Evolutionary conservation across 2,888 invertebrate species (phyloP).

Genomic region (Pharmacophagus antenor): DNA sequence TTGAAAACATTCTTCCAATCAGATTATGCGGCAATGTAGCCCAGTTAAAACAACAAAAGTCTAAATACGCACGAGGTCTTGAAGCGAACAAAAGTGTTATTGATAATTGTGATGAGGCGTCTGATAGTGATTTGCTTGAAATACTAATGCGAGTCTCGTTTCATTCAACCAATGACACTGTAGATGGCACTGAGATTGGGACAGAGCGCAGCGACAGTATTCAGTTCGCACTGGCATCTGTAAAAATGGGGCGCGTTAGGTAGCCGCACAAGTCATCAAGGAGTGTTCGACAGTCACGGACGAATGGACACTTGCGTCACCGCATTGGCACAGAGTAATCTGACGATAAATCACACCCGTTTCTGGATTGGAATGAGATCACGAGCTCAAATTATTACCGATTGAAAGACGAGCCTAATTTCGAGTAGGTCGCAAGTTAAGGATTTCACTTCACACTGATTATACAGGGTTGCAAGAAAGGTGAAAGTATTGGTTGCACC

Average conservation of each 20-base stretch:
- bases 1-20: neutral
- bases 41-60: slow-evolving; percentile 9
- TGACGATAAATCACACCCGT: slow-evolving; percentile 65
- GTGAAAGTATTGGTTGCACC: neutral
- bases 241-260: slow-evolving; percentile 67
- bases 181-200: slow-evolving; percentile 31
- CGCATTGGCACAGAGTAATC: slow-evolving; percentile 60
- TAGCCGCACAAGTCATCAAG: slow-evolving; percentile 54
- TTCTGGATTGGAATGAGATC: slow-evolving; percentile 75
- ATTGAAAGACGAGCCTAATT: slow-evolving; percentile 60
- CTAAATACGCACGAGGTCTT: slow-evolving; percentile 9
- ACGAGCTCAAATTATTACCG: slow-evolving; percentile 60
- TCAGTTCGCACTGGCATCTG: slow-evolving; percentile 56
- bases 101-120: slow-evolving; percentile 2
- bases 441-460: slow-evolving; percentile 13
- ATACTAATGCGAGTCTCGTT: slow-evolving; percentile 8
- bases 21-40: neutral
- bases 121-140: slow-evolving; percentile 16
- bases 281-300: slow-evolving; percentile 73
- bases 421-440: slow-evolving; percentile 43
- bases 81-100: slow-evolving; percentile 20
- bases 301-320: slow-evolving; percentile 73
- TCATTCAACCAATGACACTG: slow-evolving; percentile 26
- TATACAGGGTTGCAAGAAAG: neutral
- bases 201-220: slow-evolving; percentile 36